phyloP scores from a whole-genome alignment of 2,113 vertebrate species.

The Cyprinodon variegatus region DNA sequence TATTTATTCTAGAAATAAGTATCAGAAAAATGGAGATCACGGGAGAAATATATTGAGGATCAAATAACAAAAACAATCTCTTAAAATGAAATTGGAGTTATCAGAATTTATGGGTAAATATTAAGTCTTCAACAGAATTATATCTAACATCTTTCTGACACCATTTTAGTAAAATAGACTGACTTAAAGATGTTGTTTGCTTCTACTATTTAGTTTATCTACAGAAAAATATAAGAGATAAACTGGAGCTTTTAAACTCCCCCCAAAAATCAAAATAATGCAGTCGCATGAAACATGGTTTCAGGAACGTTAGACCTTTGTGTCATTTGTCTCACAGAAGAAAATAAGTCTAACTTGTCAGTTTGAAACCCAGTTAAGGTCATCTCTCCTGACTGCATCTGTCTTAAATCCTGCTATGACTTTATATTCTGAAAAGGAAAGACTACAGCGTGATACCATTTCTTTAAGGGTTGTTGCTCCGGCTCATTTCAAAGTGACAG shows the following conservation, averaged over 20 bases:
- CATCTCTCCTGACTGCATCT: conserved; percentile 59
- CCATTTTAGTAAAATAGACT: not conserved
- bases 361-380: conserved; percentile 71
- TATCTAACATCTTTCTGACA: not conserved
- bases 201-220: conserved; percentile 29
- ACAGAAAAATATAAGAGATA: not conserved
- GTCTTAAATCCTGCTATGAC: conserved; percentile 47
- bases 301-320: not conserved
- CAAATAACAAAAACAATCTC: too few species aligned
- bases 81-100: too few species aligned
- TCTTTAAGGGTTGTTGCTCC: conserved; percentile 35
- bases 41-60: too few species aligned
- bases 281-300: not conserved
- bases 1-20: too few species aligned
- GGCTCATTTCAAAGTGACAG: conserved; percentile 54
- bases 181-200: conserved; percentile 14
- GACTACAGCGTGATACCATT: conserved; percentile 17
- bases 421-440: conserved; percentile 38
- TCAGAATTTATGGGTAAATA: too few species aligned
- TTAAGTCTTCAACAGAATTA: too few species aligned
- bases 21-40: too few species aligned
- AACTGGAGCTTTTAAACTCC: not conserved
- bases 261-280: not conserved
- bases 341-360: conserved; percentile 50
- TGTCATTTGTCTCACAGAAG: conserved; percentile 21